Evolutionary conservation across 2,113 vertebrate genomes (phyloP), one percentile per base, ranked within the genome.

Genomic region (Anguilla rostrata): DNA sequence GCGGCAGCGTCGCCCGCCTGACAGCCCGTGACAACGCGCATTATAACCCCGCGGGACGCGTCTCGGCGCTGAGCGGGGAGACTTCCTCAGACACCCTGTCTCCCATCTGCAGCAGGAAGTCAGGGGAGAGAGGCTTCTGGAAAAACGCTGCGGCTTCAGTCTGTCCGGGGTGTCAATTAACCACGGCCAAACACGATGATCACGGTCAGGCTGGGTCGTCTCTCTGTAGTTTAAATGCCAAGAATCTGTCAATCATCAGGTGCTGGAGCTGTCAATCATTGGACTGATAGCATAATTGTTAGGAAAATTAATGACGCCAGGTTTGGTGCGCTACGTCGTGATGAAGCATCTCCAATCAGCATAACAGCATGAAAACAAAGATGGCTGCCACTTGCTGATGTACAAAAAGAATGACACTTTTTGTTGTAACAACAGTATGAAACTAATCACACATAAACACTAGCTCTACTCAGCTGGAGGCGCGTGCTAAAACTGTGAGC

Each of bases 1-100:
- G 18, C 2, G 18, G 18, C 85, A 66, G 7, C 26, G 26, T 39
- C 18, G 15, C 1, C 60, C 57, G 81, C 14, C 85, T 86, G 71
- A 79, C 84, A 85, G 49, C 56, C 39, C 5, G 46, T 79, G 43
- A 86, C 85, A 86, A 86, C 7, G 57, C 34, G 20, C 39, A 41
- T 40, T 34, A 85, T 41, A 53, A 15, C 46, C 41, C 53, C 29
- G n/a, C 7, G 15, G 26, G 49, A 40, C 12, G 81, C 43, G 12
- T 9, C 8, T 46, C 22, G 56, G 5, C 49, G 16, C 81, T 56
- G 71, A 9, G 15, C 34, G 83, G 1, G 1, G 39, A 53, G 60
- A 43, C 60, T 41, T 14, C 57, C 39, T 84, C 41, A 11, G 78
- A 41, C 78, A 41, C 34, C 20, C 39, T 26, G 29, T 80, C 40